Evolutionary conservation across 2,113 vertebrate species (phyloP), one percentile per base, ranked within the genome.

Genomic region (Dasyprocta punctata): DNA sequence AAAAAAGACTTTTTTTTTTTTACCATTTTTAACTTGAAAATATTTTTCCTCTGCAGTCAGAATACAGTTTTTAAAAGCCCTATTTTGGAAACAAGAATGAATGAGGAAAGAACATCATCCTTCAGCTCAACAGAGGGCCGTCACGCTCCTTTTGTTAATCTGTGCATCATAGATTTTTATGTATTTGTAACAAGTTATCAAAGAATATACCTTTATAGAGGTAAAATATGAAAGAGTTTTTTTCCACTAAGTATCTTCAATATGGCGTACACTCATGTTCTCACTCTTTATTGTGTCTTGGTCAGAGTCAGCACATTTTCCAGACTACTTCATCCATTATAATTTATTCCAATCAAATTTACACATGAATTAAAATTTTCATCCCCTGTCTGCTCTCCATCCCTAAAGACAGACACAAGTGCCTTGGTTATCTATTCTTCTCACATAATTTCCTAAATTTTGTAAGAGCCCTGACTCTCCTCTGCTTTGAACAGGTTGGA

Each of bases 11-110:
- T 92, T 86, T n/a, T n/a, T n/a, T n/a, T n/a, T 94, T 90, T 80
- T 87, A n/a, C 12, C 30, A 30, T 61, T 96, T 92, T 96, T 77
- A 95, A 49, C 36, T 89, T 54, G 33, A 92, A 36, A 17, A 36
- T 92, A 94, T 38, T 22, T 20, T 95, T 92, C 24, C 85, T 92
- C 95, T 54, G 52, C 9, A 54, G 14, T 73, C 14, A 80, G 28
- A 96, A 80, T 61, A 89, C 19, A 63, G 33, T 77, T 96, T 95
- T 56, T 36, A 65, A 83, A 89, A 93, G 41, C 47, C 65, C 8
- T 56, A 49, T 80, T 83, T 44, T 90, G 47, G 47, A 85, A 93
- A 88, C 41, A 95, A 90, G 28, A 89, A 61, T 41, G 26, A 71
- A n/a, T 41, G n/a, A 77, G 65, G 83, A 86, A 75, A 91, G 47